Percentiles rank a stretch among this genome's conserved stretches.
These are phyloP conservation scores for Dryadula phaetusa DNA, from an alignment of 2,888 invertebrate genomes.

Conservation along the genomic window DNA sequence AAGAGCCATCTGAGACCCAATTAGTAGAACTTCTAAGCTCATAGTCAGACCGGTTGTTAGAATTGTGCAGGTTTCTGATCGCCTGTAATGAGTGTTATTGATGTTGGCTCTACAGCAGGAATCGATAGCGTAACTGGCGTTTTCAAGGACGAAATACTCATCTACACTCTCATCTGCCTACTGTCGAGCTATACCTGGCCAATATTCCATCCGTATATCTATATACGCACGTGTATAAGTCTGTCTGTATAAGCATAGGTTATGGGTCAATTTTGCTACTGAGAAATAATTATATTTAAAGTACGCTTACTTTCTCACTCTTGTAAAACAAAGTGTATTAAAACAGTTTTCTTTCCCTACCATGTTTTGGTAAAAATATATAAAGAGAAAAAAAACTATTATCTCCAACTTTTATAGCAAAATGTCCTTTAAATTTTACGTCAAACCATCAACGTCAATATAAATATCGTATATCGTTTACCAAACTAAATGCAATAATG, in stretches of 20 bases:
- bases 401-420: too few species aligned
- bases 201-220: neutral
- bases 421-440: too few species aligned
- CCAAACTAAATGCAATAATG: neutral
- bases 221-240: too few species aligned
- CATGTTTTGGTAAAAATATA: too few species aligned
- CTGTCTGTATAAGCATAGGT: too few species aligned
- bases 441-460: neutral
- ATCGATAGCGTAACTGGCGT: neutral
- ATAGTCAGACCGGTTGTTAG: neutral
- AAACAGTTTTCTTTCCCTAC: too few species aligned
- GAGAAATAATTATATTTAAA: too few species aligned
- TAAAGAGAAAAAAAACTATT: too few species aligned
- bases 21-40: neutral
- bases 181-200: neutral
- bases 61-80: slow-evolving; percentile 9
- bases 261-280: too few species aligned
- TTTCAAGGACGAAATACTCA: neutral
- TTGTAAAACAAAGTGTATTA: too few species aligned
- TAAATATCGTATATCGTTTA: neutral
- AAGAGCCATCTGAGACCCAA: neutral
- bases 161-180: neutral
- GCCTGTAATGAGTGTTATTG: slow-evolving; percentile 19
- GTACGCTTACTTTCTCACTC: too few species aligned
- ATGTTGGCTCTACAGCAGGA: slow-evolving; percentile 6